Base-by-base conservation (phyloP, 2,797 vertebrate genomes). In the Danionella dracula region DNA sequence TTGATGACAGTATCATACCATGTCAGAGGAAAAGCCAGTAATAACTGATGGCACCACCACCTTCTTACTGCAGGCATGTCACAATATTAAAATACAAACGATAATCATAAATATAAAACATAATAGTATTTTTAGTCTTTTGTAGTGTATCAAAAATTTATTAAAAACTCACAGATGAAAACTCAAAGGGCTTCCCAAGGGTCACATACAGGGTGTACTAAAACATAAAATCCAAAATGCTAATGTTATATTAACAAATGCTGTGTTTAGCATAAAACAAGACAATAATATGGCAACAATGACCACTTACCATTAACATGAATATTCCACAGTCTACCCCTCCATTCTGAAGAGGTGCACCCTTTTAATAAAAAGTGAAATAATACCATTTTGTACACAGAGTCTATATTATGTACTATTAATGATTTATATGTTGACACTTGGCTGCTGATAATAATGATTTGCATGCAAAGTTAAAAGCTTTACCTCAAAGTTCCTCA, bases 271-370 rank as follows among this genome's bases (percentile, higher is more conserved):
- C n/a, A 56, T 35, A 40, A 38, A 17, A 54, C 17, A 54, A n/a
- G 16, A 3, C 4, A 23, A 35, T 29, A 41, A n/a, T n/a, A n/a
- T n/a, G n/a, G n/a, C 3, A 56, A 8, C 20, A 41, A 41, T 16
- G 54, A 56, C 54, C 35, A 29, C 53, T 29, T 27, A 41, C 21
- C 54, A 56, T 56, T 8, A 56, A 15, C 19, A 56, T 27, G 13
- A 56, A 40, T 27, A 27, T 8, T 35, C 20, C 20, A 55, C 35
- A 55, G 23, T 56, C 20, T 23, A 8, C 27, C 15, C 53, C 53
- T 16, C 9, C 9, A 2, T 38, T 12, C 34, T 55, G 19, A 55
- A 27, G 51, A 21, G 51, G 11, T 5, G 19, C 4, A 38, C 2
- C 34, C 34, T 54, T 17, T 54, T 21, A 38, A 54, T 38, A 34